phyloP scores from a whole-genome alignment of 2,888 invertebrate species.

The Thyatira batis region DNA sequence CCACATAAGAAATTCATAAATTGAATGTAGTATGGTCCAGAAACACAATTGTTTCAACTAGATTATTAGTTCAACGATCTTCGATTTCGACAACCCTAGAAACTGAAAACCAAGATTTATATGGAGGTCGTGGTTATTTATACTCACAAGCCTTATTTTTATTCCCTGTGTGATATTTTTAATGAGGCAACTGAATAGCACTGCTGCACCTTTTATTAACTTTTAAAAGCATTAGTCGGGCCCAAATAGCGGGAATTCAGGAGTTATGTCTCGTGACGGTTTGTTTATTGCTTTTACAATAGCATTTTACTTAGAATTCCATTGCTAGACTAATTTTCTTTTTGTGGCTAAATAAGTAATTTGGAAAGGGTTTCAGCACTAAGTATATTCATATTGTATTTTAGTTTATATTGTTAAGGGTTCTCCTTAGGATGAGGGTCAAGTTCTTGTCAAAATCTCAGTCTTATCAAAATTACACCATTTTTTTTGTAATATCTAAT shows the following conservation, averaged over 20 bases:
- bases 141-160: conserved; percentile 73
- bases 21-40: no score
- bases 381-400: no score
- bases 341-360: background rate
- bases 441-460: no score
- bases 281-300: conserved; percentile 26
- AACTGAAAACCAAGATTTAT: conserved; percentile 76
- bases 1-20: background rate
- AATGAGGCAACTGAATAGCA: conserved; percentile 75
- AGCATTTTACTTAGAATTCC: conserved; percentile 29
- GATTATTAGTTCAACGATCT: background rate
- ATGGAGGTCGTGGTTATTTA: conserved; percentile 73
- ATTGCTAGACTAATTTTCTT: conserved; percentile 10
- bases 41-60: background rate
- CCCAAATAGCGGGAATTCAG: conserved; percentile 49
- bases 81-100: conserved; percentile 58
- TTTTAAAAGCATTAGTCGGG: conserved; percentile 63
- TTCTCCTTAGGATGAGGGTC: no score
- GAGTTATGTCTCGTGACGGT: conserved; percentile 43
- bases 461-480: no score
- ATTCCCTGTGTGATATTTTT: conserved; percentile 79
- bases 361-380: background rate
- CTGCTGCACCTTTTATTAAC: conserved; percentile 72
- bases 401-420: no score
- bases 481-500: no score